phyloP scores from a whole-genome alignment of 2,888 invertebrate species.

The Ormyrus thymus region DNA sequence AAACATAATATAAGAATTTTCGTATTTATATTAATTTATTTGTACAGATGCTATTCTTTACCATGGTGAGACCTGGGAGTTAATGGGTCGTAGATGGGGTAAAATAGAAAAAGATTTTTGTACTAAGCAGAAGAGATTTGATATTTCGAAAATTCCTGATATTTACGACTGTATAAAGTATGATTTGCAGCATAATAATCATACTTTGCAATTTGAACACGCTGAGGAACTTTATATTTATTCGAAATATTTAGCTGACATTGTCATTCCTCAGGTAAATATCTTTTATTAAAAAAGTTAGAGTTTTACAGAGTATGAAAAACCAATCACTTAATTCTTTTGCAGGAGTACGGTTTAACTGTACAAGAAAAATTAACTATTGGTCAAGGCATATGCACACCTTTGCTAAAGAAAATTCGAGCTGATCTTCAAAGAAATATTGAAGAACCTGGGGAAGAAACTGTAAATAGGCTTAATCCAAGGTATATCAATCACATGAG shows the following conservation, averaged over 20 bases:
- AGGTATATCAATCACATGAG: slow-evolving; percentile 77
- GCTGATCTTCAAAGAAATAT: slow-evolving; percentile 96
- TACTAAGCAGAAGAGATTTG: slow-evolving; percentile 92
- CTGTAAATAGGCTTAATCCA: slow-evolving; percentile 96
- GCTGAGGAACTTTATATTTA: slow-evolving; percentile 95
- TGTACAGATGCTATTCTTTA: slow-evolving; percentile 90
- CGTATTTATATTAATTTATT: slow-evolving; percentile 25
- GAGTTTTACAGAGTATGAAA: too few species aligned
- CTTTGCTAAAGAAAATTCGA: slow-evolving; percentile 94
- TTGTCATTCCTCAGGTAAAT: slow-evolving; percentile 95
- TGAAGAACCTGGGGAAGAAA: slow-evolving; percentile 93
- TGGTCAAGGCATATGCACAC: slow-evolving; percentile 97
- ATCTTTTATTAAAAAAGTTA: background rate
- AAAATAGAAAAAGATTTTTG: slow-evolving; percentile 99
- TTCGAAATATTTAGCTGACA: slow-evolving; percentile 97
- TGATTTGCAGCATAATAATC: slow-evolving; percentile 98
- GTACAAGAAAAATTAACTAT: slow-evolving; percentile 97
- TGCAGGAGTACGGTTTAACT: slow-evolving; percentile 95
- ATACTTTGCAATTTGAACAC: slow-evolving; percentile 93
- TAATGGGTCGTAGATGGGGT: slow-evolving; percentile 97
- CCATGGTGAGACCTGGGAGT: slow-evolving; percentile 99
- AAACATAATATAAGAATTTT: background rate
- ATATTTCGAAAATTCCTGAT: slow-evolving; percentile 99
- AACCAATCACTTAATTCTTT: slow-evolving; percentile 49
- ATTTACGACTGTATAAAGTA: slow-evolving; percentile 99